These are phyloP conservation scores for Spondyliosoma cantharus DNA, from an alignment of 2,797 vertebrate genomes.

Conservation along the genomic window DNA sequence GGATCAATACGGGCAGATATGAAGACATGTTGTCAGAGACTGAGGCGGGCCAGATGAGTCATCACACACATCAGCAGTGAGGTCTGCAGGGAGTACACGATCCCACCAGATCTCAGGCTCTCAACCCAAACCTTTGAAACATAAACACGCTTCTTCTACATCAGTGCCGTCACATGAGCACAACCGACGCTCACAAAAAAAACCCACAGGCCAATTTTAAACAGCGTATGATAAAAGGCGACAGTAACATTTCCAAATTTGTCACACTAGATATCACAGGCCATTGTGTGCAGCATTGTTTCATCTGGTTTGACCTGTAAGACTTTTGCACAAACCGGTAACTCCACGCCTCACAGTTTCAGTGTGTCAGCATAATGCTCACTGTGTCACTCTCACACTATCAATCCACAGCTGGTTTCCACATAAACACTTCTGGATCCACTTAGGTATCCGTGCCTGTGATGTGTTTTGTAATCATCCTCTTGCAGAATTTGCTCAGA, in stretches of 20 bases:
- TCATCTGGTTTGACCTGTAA: constrained; percentile 73
- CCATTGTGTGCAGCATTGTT: constrained; percentile 27
- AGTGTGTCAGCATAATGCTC: constrained; percentile 14
- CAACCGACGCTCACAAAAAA: too few relatives aligned
- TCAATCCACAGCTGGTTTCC: constrained; percentile 9
- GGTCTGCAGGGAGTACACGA: constrained; percentile 26
- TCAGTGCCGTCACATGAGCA: not conserved
- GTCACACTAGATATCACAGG: constrained; percentile 43
- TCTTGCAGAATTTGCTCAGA: constrained; percentile 11
- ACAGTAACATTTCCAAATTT: constrained; percentile 27
- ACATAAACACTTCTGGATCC: constrained; percentile 9
- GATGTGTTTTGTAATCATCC: not conserved
- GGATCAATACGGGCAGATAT: constrained; percentile 2
- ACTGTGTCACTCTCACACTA: constrained; percentile 21
- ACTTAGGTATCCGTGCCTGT: constrained; percentile 12
- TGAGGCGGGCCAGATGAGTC: constrained; percentile 46
- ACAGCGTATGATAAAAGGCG: constrained; percentile 4
- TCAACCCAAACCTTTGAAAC: constrained; percentile 17
- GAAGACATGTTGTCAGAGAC: constrained; percentile 12
- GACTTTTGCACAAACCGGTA: constrained; percentile 70
- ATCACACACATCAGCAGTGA: constrained; percentile 10
- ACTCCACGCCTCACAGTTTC: constrained; percentile 62
- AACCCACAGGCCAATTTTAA: not conserved
- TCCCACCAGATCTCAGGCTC: constrained; percentile 2
- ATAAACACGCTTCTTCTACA: not conserved